phyloP scores from a whole-genome alignment of 2,113 vertebrate species.

The Odobenus rosmarus region DNA sequence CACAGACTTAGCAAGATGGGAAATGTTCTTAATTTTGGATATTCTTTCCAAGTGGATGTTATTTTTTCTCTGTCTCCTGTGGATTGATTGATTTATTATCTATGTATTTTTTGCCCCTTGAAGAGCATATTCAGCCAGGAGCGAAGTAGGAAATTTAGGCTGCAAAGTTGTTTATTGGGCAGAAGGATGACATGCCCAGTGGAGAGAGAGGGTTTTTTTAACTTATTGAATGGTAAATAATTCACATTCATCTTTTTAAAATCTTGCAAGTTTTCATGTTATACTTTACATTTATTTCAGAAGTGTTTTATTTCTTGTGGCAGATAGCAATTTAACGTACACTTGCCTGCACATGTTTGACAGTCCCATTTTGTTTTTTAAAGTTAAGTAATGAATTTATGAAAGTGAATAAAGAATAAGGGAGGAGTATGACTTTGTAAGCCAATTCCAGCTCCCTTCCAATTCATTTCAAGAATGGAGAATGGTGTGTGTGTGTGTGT shows the following conservation, averaged over 20 bases:
- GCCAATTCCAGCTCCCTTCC: not conserved
- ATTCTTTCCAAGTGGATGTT: not conserved
- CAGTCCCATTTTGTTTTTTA: not conserved
- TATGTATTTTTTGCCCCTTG: not conserved
- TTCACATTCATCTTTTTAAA: not conserved
- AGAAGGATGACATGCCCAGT: not conserved
- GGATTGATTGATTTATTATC: not conserved
- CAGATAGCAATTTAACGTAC: not conserved
- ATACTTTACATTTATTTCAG: constrained; percentile 35
- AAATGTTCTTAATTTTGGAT: constrained; percentile 43
- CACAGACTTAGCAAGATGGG: constrained; percentile 33
- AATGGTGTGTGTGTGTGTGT: not conserved
- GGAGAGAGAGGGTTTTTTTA: not conserved
- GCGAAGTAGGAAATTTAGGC: not conserved
- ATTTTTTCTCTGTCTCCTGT: not conserved
- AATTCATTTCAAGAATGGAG: not conserved
- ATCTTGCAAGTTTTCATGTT: not conserved
- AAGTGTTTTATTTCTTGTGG: constrained; percentile 27
- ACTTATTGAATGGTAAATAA: not conserved
- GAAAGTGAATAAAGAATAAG: not conserved
- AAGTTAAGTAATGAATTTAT: not conserved
- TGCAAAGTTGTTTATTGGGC: not conserved
- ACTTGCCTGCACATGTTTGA: not conserved
- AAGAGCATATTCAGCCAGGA: not conserved
- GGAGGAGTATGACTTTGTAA: not conserved